Percentiles rank a stretch among this genome's conserved stretches.
Evolutionary conservation across 1,140 invertebrate genomes (phyloP).

Genomic region (Drosophila novamexicana): DNA sequence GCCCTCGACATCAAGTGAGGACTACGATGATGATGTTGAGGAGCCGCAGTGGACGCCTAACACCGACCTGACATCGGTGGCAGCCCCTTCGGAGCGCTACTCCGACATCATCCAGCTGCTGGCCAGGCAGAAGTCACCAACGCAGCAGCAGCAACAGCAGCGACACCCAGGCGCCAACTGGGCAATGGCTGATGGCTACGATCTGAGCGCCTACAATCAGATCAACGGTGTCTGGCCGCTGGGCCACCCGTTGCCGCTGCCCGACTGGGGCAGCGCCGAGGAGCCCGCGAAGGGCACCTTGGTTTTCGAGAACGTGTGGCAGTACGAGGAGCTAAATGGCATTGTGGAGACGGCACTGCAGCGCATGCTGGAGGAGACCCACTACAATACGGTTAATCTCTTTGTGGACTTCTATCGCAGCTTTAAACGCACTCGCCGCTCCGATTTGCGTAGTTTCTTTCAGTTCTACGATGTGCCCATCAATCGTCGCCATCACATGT

Average conservation of each 20-base stretch:
- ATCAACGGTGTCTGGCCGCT: conserved; percentile 86
- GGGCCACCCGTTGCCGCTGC: conserved; percentile 88
- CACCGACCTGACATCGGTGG: conserved; percentile 78
- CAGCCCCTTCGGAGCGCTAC: conserved; percentile 72
- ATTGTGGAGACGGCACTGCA: conserved; percentile 91
- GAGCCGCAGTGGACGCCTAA: conserved; percentile 47
- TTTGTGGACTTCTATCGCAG: conserved; percentile 92
- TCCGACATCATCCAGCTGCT: conserved; percentile 72
- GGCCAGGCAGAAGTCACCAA: conserved; percentile 56
- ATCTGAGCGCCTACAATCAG: conserved; percentile 84
- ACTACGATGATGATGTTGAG: conserved; percentile 65
- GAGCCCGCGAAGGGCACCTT: conserved; percentile 84
- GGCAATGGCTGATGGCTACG: conserved; percentile 77
- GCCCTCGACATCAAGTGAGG: conserved; percentile 72
- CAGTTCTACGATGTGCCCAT: conserved; percentile 91
- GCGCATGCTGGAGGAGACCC: conserved; percentile 90
- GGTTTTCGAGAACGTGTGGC: conserved; percentile 85
- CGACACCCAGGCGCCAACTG: conserved; percentile 33
- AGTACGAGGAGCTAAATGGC: conserved; percentile 92
- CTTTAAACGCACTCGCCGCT: conserved; percentile 87
- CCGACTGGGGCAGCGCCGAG: conserved; percentile 86
- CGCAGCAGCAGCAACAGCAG: conserved; percentile 25
- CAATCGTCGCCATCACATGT: conserved; percentile 91
- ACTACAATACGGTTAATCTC: conserved; percentile 94
- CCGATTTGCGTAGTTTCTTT: conserved; percentile 88